Percentiles rank a stretch among this genome's conserved stretches.
These are phyloP conservation scores for Rhabditoides inermis DNA, from an alignment of 2,888 invertebrate species.

Conservation along the genomic window DNA sequence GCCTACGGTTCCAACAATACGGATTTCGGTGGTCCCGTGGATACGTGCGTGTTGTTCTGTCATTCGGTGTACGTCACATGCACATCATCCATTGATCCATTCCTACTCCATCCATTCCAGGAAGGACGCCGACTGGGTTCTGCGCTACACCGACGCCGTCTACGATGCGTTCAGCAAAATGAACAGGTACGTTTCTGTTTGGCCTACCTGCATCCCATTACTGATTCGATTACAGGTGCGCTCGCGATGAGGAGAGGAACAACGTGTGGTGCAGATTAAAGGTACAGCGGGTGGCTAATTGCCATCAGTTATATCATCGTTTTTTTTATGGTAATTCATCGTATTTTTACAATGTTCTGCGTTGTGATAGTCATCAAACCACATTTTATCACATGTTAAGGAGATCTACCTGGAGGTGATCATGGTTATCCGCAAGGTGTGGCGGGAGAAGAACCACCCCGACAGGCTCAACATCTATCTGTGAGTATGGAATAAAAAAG, in stretches of 20 bases:
- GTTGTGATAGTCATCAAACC: too few relatives aligned
- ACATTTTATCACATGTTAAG: too few relatives aligned
- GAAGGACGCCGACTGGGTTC: slow-evolving; percentile 22
- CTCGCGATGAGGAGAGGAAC: slow-evolving; percentile 27
- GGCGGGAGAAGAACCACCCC: slow-evolving; percentile 28
- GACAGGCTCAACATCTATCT: slow-evolving; percentile 12
- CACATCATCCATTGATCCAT: too few relatives aligned
- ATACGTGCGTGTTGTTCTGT: slow-evolving; percentile 1
- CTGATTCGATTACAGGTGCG: slow-evolving; percentile 13
- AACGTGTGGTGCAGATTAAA: slow-evolving; percentile 29
- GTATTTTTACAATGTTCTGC: too few relatives aligned
- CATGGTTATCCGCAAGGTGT: slow-evolving; percentile 24
- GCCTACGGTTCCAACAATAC: background rate
- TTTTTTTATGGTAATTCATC: too few relatives aligned
- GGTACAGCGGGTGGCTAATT: slow-evolving; percentile 9
- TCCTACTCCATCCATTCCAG: slow-evolving; percentile 9
- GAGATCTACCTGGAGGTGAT: slow-evolving; percentile 28
- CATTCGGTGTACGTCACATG: too few relatives aligned
- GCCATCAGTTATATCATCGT: background rate
- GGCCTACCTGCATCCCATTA: too few relatives aligned
- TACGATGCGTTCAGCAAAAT: slow-evolving; percentile 33
- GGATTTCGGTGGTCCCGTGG: too few relatives aligned
- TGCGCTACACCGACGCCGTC: slow-evolving; percentile 22
- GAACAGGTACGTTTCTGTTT: slow-evolving; percentile 10
- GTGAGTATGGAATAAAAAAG: background rate